A percentile compares a stretch with the other conserved stretches of the same genome.
phyloP scores from a whole-genome alignment of 1,140 invertebrate species.

The Bombus huntii region DNA sequence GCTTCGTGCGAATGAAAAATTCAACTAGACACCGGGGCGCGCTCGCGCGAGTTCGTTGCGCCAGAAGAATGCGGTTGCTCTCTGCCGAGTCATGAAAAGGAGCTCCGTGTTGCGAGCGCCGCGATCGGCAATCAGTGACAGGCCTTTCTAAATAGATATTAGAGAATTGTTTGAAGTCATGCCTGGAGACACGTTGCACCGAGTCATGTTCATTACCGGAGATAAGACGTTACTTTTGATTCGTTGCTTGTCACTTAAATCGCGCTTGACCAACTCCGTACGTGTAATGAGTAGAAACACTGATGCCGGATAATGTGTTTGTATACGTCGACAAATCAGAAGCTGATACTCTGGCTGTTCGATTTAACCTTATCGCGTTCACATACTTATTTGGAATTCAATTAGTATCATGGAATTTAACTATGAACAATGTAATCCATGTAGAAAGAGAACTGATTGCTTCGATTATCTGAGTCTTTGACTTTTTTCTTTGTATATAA shows the following conservation, averaged over 20 bases:
- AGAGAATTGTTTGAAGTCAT: constrained; percentile 43
- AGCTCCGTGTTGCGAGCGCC: constrained; percentile 27
- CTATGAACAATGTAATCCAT: not conserved
- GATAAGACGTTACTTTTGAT: constrained; percentile 34
- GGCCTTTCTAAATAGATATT: constrained; percentile 60
- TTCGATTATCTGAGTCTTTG: not conserved
- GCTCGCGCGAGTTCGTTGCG: constrained; percentile 22
- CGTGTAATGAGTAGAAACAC: not conserved
- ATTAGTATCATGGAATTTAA: not conserved
- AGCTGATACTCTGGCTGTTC: not conserved
- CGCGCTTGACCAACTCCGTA: not conserved
- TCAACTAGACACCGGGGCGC: constrained; percentile 9
- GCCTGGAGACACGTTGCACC: constrained; percentile 6
- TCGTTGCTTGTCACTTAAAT: constrained; percentile 26
- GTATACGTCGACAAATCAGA: not conserved
- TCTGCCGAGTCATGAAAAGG: constrained; percentile 53
- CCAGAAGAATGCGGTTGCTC: constrained; percentile 59
- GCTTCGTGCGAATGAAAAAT: constrained; percentile 27
- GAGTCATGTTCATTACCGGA: constrained; percentile 17
- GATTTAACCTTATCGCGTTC: not conserved
- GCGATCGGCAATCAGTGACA: constrained; percentile 50
- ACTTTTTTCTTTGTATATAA: too few species aligned
- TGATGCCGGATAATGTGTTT: not conserved
- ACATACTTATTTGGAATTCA: not conserved
- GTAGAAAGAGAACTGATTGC: not conserved